Base-by-base conservation (phyloP, 2,888 invertebrate species). In the Eristalis pertinax region DNA sequence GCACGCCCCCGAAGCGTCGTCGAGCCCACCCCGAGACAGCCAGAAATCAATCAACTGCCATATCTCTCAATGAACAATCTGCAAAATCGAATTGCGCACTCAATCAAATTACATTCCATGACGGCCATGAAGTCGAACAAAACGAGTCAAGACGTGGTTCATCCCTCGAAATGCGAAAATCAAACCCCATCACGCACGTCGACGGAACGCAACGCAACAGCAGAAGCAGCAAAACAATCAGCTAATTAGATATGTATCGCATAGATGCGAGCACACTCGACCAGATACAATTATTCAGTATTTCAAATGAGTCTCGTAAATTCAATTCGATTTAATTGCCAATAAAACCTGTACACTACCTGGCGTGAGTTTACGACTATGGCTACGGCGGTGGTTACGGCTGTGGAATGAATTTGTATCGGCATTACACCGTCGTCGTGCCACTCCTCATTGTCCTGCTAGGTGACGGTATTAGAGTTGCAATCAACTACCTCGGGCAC, bases 251-350 rank as follows among this genome's bases (percentile, higher is more conserved):
- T 75, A 81, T 81, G 81, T 81, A 81, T 81, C 35, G 26, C n/a
- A 35, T 22, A 69, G 73, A 68, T 80, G 32, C 32, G 32, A 8
- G 32, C 10, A 73, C 70, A 69, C 35, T 64, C 50, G 26, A 5
- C 35, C 50, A 63, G 63, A 67, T 63, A 63, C 58, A 69, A 62
- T 76, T 82, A 73, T 80, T 84, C 75, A 65, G 75, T 75, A 80
- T 84, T 84, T 84, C 15, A 75, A 84, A 76, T 80, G 75, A 75
- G 56, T 11, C 69, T 29, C 84, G 50, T 74, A 78, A 78, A 84
- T 84, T 80, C 62, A 76, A 43, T 80, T 75, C 62, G 63, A 67
- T 80, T 84, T 72, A 76, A 84, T 84, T 84, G 80, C 80, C 80
- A 80, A 80, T 80, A 80, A 76, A 84, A 80, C 68, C 64, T 76